phyloP scores from a whole-genome alignment of 2,888 invertebrate genomes.

The Eupithecia pulchellata region DNA sequence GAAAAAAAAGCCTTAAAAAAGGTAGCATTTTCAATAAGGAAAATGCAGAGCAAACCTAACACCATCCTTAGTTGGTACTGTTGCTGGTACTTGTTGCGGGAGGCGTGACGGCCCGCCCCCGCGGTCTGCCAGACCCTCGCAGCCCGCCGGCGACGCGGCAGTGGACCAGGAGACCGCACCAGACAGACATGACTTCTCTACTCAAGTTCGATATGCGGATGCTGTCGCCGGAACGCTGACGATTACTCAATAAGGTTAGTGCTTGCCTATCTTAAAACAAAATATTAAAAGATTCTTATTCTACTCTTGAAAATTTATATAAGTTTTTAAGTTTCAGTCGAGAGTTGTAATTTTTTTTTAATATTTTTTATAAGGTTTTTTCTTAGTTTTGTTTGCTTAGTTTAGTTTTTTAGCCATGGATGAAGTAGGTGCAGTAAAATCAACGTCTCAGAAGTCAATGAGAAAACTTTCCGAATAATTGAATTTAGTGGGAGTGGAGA shows the following conservation, averaged over 20 bases:
- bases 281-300: not conserved
- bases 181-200: conserved; percentile 69
- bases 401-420: not conserved
- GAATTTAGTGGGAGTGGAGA: no score
- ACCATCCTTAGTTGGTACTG: conserved; percentile 18
- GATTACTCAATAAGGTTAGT: conserved; percentile 80
- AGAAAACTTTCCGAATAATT: not conserved
- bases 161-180: conserved; percentile 8
- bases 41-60: conserved; percentile 32
- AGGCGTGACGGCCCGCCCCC: conserved; percentile 61
- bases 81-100: conserved; percentile 71
- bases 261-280: not conserved
- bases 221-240: conserved; percentile 84
- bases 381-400: not conserved
- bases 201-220: conserved; percentile 80
- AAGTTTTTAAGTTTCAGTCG: not conserved
- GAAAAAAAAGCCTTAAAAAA: not conserved
- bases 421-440: not conserved
- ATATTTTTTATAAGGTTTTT: not conserved
- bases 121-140: not conserved
- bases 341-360: not conserved
- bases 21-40: not conserved
- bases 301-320: not conserved
- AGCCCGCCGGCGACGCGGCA: conserved; percentile 17
- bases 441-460: not conserved